A percentile compares a stretch with the other conserved stretches of the same genome.
phyloP scores from a whole-genome alignment of 2,797 vertebrate genomes.

The Halcyon chelicuti region DNA sequence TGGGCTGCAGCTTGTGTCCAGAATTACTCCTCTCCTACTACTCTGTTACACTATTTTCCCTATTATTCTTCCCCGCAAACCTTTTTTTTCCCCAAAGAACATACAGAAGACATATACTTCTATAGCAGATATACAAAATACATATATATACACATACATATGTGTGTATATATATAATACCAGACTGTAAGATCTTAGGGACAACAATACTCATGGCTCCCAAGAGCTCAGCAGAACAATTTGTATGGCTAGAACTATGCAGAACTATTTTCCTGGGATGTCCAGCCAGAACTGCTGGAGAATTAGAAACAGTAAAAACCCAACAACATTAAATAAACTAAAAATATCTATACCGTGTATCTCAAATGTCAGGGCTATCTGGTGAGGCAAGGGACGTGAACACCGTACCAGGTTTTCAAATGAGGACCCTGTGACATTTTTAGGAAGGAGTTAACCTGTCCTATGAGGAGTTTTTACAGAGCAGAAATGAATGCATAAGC shows the following conservation, averaged over 20 bases:
- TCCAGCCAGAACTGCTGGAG: neutral
- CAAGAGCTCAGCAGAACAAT: neutral
- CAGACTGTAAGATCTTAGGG: neutral
- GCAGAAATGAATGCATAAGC: neutral
- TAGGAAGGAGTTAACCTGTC: neutral
- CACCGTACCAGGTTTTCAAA: neutral
- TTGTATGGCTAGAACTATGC: neutral
- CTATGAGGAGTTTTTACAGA: neutral
- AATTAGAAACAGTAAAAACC: neutral
- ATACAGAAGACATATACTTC: neutral
- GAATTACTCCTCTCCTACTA: neutral
- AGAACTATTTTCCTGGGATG: neutral
- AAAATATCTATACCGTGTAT: neutral
- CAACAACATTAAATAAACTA: neutral
- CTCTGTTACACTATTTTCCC: neutral
- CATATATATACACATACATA: accelerated
- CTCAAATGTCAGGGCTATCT: neutral
- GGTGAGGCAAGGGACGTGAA: neutral
- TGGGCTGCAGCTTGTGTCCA: neutral
- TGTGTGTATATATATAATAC: neutral
- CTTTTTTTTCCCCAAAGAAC: neutral
- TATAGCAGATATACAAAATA: neutral
- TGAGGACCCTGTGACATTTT: neutral
- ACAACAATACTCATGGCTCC: neutral
- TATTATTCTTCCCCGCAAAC: neutral